Conservation (phyloP, 1,140 invertebrate genomes). For the Babylonia areolata region DNA sequence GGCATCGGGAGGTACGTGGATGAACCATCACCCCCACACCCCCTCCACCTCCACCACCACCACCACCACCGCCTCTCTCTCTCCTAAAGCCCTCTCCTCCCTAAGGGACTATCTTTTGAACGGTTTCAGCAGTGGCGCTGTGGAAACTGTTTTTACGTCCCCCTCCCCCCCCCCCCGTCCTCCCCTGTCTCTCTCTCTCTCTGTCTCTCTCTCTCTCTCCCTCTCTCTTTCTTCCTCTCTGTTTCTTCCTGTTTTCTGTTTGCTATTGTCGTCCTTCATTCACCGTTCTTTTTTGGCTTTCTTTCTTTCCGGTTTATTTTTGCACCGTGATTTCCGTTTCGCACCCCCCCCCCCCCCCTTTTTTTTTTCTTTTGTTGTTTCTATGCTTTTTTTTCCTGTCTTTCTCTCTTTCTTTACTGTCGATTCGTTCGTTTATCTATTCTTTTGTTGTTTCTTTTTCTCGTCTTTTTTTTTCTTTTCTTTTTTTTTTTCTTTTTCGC, state of each 20-base stretch:
- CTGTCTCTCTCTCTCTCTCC: conserved; percentile 19
- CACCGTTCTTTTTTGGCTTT: neutral
- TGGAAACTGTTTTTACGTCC: too few relatives aligned
- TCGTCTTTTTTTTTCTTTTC: neutral
- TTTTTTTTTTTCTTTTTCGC: neutral
- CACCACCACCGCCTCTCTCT: neutral
- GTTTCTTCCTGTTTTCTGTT: neutral
- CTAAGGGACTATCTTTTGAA: neutral
- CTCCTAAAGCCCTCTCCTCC: neutral
- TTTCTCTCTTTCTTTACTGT: neutral
- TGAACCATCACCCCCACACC: neutral
- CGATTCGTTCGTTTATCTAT: neutral
- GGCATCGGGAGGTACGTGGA: too few relatives aligned
- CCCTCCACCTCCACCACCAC: neutral
- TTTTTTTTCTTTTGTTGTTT: neutral
- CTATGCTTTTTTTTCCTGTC: neutral
- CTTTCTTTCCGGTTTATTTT: neutral
- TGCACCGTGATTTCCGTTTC: neutral
- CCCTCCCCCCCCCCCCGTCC: neutral
- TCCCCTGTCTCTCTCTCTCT: conserved; percentile 21
- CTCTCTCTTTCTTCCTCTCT: too few relatives aligned
- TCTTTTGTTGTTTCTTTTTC: neutral
- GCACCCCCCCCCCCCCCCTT: neutral
- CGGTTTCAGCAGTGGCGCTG: too few relatives aligned
- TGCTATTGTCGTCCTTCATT: neutral